These are phyloP conservation scores for Incurvaria masculella DNA, from an alignment of 2,888 invertebrate species.

Conservation along the genomic window DNA sequence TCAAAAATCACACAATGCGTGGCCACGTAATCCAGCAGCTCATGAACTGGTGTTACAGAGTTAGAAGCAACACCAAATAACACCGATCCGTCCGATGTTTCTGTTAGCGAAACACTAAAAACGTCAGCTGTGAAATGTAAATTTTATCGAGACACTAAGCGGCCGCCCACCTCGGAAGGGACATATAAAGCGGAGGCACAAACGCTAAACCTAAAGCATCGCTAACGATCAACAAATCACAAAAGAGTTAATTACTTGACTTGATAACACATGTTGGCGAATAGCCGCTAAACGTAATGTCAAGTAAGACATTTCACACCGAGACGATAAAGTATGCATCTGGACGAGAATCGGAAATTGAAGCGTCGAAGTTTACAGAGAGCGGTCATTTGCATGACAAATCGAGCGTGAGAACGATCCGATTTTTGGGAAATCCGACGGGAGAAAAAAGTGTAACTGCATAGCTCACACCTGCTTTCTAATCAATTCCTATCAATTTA, in stretches of 20 bases:
- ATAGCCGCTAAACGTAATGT: constrained; percentile 51
- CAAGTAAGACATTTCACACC: constrained; percentile 57
- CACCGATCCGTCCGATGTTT: too few species aligned
- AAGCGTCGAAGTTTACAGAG: constrained; percentile 36
- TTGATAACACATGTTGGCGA: constrained; percentile 46
- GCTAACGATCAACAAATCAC: constrained; percentile 37
- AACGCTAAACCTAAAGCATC: not conserved
- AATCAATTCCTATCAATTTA: constrained; percentile 5
- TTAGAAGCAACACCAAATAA: too few species aligned
- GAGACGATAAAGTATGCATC: constrained; percentile 56
- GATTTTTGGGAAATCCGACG: constrained; percentile 35
- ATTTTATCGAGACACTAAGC: too few species aligned
- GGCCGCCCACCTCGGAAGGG: not conserved
- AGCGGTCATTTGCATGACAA: constrained; percentile 50
- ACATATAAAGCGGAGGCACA: too few species aligned
- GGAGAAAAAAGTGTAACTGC: constrained; percentile 41
- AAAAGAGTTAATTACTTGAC: constrained; percentile 56
- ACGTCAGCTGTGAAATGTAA: too few species aligned
- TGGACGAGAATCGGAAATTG: constrained; percentile 29
- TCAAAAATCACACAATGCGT: too few species aligned
- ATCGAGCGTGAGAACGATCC: constrained; percentile 34
- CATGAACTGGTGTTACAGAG: too few species aligned
- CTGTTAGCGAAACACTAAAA: too few species aligned
- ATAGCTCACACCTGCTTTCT: constrained; percentile 23
- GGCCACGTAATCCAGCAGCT: too few species aligned